Evolutionary conservation across 53 echinoderm and acorn worm genomes (phyloP), one percentile per base, ranked within the genome.

Genomic region (Antedon mediterranea): DNA sequence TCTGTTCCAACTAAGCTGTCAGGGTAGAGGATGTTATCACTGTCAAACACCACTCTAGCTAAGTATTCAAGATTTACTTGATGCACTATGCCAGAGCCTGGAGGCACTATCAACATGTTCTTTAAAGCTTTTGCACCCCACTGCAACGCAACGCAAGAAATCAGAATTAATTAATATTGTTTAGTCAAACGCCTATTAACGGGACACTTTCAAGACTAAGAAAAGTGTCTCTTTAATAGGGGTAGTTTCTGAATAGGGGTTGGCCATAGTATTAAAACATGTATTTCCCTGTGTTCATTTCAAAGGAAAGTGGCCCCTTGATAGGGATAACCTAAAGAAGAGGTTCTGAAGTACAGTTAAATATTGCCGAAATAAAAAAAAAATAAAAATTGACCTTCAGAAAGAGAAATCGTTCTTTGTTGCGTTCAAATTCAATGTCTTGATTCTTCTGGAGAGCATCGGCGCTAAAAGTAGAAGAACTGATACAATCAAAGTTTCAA

Each of bases 31-130:
- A 95, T 43, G 44, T 86, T 81, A 26, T 95, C 89, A 29, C 82
- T 71, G 57, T 80, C 88, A 84, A 95, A 95, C 42, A 95, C 89
- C 26, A 95, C 95, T 29, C 95, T 89, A 27, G 82, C 95, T 26
- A 95, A 84, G 84, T 95, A 95, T 44, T 95, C 95, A 28, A 92
- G 81, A 84, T 92, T 95, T 70, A 92, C 89, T 74, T 92, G 92
- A 74, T 92, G 95, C 71, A 92, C 92, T 26, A 92, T 95, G 44
- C 95, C 95, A 29, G 89, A 92, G 34, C 95, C 95, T 18, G 95
- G 92, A 32, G 95, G 95, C 15, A 95, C 95, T 72, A 95, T 95
- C 88, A 95, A 78, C 95, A 95, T 95, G 88, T 95, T 95, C 84
- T 89, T 81, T 84, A 95, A 85, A 44, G 92, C 95, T 76, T 89